These are phyloP conservation scores for Coptodon rendalli DNA, from an alignment of 2,113 vertebrate species.

Conservation along the genomic window DNA sequence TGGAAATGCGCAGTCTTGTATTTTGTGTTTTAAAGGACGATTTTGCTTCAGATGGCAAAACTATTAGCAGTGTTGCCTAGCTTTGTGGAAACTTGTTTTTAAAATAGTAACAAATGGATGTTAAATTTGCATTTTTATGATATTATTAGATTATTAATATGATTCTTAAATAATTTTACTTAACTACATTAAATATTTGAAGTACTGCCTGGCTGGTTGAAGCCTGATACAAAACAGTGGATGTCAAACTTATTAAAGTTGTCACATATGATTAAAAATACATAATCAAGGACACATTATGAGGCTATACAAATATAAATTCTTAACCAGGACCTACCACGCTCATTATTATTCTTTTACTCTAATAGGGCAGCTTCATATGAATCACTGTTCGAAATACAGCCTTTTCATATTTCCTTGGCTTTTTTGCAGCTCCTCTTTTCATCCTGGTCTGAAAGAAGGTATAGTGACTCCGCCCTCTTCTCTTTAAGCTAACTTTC, in stretches of 20 bases:
- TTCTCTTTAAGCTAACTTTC: not conserved
- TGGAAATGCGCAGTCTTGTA: not conserved
- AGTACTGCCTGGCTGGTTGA: not conserved
- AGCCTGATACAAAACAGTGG: fast-evolving
- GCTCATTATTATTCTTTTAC: not conserved
- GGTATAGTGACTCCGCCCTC: not conserved
- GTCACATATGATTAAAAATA: not conserved
- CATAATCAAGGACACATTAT: not conserved
- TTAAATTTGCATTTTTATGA: not conserved
- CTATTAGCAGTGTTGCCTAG: not conserved
- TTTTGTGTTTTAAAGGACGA: not conserved
- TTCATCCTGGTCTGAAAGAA: not conserved
- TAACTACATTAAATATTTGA: not conserved
- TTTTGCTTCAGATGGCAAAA: not conserved
- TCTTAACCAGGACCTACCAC: not conserved
- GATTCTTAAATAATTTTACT: not conserved
- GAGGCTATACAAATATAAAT: not conserved
- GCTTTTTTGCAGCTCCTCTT: not conserved
- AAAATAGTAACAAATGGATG: not conserved
- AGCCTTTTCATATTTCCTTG: not conserved
- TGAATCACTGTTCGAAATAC: not conserved
- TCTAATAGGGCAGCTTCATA: not conserved
- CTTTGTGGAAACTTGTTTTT: not conserved
- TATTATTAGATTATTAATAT: not conserved
- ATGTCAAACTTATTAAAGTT: not conserved